A percentile compares a stretch with the other conserved stretches of the same genome.
These are phyloP conservation scores for Quadroppia sp. DNA, from an alignment of 2,888 invertebrate genomes.

Conservation along the genomic window DNA sequence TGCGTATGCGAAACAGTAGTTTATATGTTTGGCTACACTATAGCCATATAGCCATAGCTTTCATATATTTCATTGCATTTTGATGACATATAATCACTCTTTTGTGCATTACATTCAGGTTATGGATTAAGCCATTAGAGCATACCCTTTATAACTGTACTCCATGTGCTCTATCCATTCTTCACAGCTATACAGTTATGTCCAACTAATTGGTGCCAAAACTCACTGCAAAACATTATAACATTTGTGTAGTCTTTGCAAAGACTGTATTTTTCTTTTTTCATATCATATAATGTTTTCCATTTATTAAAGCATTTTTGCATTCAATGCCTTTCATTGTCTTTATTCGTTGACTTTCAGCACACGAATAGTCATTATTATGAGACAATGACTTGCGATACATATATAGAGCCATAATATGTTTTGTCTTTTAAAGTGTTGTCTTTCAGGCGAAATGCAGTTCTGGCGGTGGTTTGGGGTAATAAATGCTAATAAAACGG, in stretches of 20 bases:
- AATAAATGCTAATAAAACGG: conserved; percentile 12
- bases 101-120: conserved; percentile 20
- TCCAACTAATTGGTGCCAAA: not conserved
- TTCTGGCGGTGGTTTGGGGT: not conserved
- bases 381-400: conserved; percentile 3
- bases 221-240: not conserved
- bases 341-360: not conserved
- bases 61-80: conserved; percentile 15
- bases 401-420: not conserved
- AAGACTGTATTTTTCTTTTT: conserved; percentile 1
- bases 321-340: not conserved
- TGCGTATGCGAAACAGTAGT: not conserved
- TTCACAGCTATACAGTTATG: not conserved
- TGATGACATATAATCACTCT: conserved; percentile 25
- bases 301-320: not conserved
- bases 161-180: not conserved
- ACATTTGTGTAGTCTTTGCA: not conserved
- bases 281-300: not conserved
- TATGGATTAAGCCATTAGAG: conserved; percentile 14
- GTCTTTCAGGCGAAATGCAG: not conserved
- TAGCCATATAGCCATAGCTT: not conserved
- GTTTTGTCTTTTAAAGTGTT: conserved; percentile 10
- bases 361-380: conserved; percentile 26
- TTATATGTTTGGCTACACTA: not conserved
- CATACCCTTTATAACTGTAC: not conserved